Evolutionary conservation across 2,888 invertebrate species (phyloP), one percentile per base, ranked within the genome.

Genomic region (Epirrita christyi): DNA sequence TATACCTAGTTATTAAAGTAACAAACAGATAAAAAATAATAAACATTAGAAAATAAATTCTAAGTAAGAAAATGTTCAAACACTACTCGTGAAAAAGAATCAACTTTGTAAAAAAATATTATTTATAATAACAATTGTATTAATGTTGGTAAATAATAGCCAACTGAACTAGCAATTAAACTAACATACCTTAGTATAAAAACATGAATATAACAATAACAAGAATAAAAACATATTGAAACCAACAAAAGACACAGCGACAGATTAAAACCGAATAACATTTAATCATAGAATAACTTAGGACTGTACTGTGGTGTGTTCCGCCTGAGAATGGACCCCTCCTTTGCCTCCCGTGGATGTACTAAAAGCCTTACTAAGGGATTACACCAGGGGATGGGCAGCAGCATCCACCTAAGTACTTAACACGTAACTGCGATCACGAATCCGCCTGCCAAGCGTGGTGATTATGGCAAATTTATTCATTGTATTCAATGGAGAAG

Each of bases 161-260:
- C n/a, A 45, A 38, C 32, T 40, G 21, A 37, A 32, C 45, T 53
- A 47, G 42, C 21, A 40, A 27, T 28, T 28, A 42, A 41, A 54
- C 47, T 54, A 54, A 48, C 42, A 9, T 28, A 37, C 1, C n/a
- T n/a, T n/a, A n/a, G 9, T 48, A 43, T n/a, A 47, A 11, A 10
- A 52, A 52, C 38, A 44, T 28, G 3, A 28, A 51, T 36, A 50
- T 14, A 43, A 36, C 38, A 14, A 0, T 13, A 38, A 28, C 28
- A 29, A 28, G 6, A 29, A 44, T 15, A 38, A 38, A 13, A 36
- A 36, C 2, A 32, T 9, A 32, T 3, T 32, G 8, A n/a, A 34
- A 9, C 32, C 34, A 49, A 41, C 41, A 50, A 42, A 8, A 21
- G n/a, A 42, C 21, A 41, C 9, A 32, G 2, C 8, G 8, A 29